Percentiles rank a stretch among this genome's conserved stretches.
These are phyloP conservation scores for Benthosema pterotum DNA, from an alignment of 2,797 vertebrate species.

Conservation along the genomic window DNA sequence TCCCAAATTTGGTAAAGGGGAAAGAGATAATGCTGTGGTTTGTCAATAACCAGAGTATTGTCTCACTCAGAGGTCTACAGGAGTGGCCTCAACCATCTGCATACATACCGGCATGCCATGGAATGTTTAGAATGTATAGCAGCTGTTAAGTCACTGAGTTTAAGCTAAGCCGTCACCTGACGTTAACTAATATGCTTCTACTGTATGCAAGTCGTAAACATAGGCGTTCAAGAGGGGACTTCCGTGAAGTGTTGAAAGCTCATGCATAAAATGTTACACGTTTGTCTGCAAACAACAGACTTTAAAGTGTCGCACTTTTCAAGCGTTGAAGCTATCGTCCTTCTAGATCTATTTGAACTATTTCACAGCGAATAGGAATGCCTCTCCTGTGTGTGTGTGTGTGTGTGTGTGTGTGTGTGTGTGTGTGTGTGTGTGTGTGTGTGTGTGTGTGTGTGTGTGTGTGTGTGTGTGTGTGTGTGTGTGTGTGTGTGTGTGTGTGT, in stretches of 20 bases:
- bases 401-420: too few species aligned
- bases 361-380: not conserved
- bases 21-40: too few species aligned
- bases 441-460: too few species aligned
- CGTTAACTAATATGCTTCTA: not conserved
- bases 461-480: too few species aligned
- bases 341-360: not conserved
- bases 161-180: slow-evolving; percentile 30
- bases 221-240: not conserved
- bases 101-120: not conserved
- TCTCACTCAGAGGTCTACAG: slow-evolving; percentile 1
- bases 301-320: too few species aligned
- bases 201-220: not conserved
- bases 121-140: slow-evolving; percentile 21
- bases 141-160: slow-evolving; percentile 34
- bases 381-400: not conserved
- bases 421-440: too few species aligned
- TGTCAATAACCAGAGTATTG: too few species aligned
- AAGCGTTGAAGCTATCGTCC: too few species aligned
- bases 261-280: too few species aligned
- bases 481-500: too few species aligned
- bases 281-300: slow-evolving; percentile 5
- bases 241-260: slow-evolving; percentile 13
- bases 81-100: slow-evolving; percentile 14
- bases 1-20: too few species aligned